Evolutionary conservation across 1,140 invertebrate genomes (phyloP).

Genomic region (Ectropis grisescens): DNA sequence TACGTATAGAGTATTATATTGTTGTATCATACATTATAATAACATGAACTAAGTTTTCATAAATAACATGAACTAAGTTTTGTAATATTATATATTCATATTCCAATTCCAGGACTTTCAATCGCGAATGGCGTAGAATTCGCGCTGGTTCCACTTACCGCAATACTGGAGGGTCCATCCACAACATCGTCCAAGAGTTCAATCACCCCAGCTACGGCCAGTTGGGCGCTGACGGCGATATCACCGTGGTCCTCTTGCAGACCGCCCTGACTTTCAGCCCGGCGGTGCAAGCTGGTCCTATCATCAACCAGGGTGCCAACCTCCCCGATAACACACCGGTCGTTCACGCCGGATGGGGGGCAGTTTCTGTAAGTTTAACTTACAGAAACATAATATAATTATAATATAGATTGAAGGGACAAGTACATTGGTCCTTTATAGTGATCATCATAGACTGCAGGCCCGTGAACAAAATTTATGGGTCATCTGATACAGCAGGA

Average conservation of each 20-base stretch:
- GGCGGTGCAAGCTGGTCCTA: slow-evolving; percentile 19
- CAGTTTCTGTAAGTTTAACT: slow-evolving; percentile 19
- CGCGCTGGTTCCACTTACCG: slow-evolving; percentile 29
- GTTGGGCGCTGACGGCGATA: slow-evolving; percentile 25
- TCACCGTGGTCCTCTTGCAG: slow-evolving; percentile 21
- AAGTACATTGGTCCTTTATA: too few relatives aligned
- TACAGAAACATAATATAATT: too few relatives aligned
- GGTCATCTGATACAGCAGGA: too few relatives aligned
- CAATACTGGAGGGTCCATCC: slow-evolving; percentile 23
- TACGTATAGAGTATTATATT: too few relatives aligned
- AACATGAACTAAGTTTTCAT: too few relatives aligned
- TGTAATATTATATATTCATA: too few relatives aligned
- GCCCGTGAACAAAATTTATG: too few relatives aligned
- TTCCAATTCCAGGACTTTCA: slow-evolving; percentile 14
- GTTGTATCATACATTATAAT: too few relatives aligned
- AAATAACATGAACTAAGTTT: too few relatives aligned
- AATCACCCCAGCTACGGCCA: slow-evolving; percentile 30
- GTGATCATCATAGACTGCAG: too few relatives aligned
- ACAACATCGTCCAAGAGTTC: slow-evolving; percentile 7
- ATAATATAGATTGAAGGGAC: too few relatives aligned
- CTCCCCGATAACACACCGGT: slow-evolving; percentile 28
- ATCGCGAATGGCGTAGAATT: slow-evolving; percentile 20
- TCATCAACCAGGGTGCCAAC: slow-evolving; percentile 9
- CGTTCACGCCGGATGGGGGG: slow-evolving; percentile 34
- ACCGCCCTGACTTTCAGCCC: slow-evolving; percentile 17